phyloP scores from a whole-genome alignment of 2,888 invertebrate genomes.

The Odiellus spinosus region DNA sequence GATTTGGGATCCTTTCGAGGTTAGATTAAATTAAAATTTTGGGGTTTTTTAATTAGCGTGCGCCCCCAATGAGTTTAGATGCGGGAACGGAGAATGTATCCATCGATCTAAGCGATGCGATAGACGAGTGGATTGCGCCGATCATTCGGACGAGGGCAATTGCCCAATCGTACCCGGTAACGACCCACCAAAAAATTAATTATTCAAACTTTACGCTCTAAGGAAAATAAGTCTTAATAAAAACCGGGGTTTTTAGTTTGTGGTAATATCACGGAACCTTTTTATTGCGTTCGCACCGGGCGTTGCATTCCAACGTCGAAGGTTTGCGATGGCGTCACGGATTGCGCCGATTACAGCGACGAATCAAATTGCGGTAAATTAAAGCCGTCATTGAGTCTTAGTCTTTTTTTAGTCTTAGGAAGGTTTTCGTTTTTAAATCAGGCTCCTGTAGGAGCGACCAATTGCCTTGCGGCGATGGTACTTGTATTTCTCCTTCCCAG shows the following conservation, averaged over 20 bases:
- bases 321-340: conserved; percentile 76
- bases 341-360: conserved; percentile 77
- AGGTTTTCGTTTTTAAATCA: too few relatives aligned
- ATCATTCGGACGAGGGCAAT: conserved; percentile 18
- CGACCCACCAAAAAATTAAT: conserved; percentile 2
- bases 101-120: conserved; percentile 16
- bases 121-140: conserved; percentile 18
- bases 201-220: too few relatives aligned
- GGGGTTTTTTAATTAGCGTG: too few relatives aligned
- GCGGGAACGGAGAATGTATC: conserved; percentile 19
- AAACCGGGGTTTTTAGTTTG: too few relatives aligned
- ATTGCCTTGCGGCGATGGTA: conserved; percentile 43
- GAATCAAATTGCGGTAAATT: conserved; percentile 64
- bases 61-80: neutral
- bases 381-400: too few relatives aligned
- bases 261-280: too few relatives aligned
- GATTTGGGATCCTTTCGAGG: too few relatives aligned
- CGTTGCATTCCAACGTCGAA: conserved; percentile 56
- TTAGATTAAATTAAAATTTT: too few relatives aligned
- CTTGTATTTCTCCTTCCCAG: conserved; percentile 37
- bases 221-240: too few relatives aligned
- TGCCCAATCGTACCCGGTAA: conserved; percentile 13
- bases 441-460: conserved; percentile 36
- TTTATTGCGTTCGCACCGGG: conserved; percentile 31
- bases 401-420: too few relatives aligned